Evolutionary conservation across 2,113 vertebrate species (phyloP).

Genomic region (Syngnathoides biaculeatus): DNA sequence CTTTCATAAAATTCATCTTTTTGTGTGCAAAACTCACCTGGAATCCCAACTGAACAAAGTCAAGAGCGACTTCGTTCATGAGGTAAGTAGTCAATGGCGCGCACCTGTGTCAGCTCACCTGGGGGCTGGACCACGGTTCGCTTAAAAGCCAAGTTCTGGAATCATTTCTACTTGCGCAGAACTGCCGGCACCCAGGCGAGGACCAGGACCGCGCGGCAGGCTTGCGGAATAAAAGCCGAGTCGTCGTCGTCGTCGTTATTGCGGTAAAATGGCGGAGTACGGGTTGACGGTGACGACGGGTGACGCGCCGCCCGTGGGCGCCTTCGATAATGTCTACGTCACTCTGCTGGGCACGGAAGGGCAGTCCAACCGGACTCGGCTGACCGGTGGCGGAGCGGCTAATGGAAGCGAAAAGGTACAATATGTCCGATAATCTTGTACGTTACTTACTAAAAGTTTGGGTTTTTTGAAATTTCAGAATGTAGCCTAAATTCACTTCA

Average conservation of each 20-base stretch:
- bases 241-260: no score
- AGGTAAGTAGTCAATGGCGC: constrained; percentile 3
- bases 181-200: background rate
- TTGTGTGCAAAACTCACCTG: background rate
- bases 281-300: constrained; percentile 45
- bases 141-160: background rate
- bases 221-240: no score
- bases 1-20: no score
- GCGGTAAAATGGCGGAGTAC: constrained; percentile 38
- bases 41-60: background rate
- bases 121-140: background rate
- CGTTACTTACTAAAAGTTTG: no score
- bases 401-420: constrained; percentile 22
- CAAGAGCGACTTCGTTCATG: background rate
- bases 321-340: constrained; percentile 37
- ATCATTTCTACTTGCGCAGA: background rate
- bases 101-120: constrained; percentile 7
- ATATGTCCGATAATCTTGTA: background rate
- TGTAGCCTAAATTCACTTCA: no score
- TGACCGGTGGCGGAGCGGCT: constrained; percentile 9
- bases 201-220: no score
- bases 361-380: constrained; percentile 29
- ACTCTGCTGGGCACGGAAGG: constrained; percentile 42
- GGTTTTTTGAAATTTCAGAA: no score
- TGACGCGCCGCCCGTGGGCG: constrained; percentile 16